Evolutionary conservation across 2,888 invertebrate genomes (phyloP), one percentile per base, ranked within the genome.

Genomic region (Plebejus melissa): DNA sequence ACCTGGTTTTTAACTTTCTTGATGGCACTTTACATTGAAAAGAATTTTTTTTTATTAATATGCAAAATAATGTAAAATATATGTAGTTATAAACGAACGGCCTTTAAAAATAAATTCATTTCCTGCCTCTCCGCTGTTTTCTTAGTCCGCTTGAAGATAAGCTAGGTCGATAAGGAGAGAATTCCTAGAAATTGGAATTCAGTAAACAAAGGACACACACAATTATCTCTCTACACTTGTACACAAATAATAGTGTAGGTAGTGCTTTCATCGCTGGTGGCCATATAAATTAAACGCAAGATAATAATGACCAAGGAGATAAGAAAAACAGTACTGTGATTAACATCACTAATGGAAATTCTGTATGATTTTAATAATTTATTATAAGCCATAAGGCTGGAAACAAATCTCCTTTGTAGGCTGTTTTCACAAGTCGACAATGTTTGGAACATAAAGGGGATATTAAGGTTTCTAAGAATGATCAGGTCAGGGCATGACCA

Each of bases 401-500:
- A 9, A 46, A 46, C 9, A 46, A 46, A 46, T 46, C 9, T 46
- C 46, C 46, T 46, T 46, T 46, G 46, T 46, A 9, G 7, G 0
- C 2, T 9, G 11, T 46, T 46, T 46, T 54, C 16, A 54, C 1
- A 54, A 54, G 65, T 32, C 11, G 13, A 36, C 65, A 65, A 65
- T 65, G 32, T 32, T 22, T 28, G 65, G 13, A 65, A 4, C 32
- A 65, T 32, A 13, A 65, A 11, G 60, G 28, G 22, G 22, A 28
- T 32, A 60, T 60, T 81, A 81, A 81, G 82, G 82, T 89, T 90
- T 85, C 80, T 79, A 86, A 72, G 86, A 88, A 90, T 79, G 88
- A 85, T 86, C 89, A 90, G 92, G 93, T 91, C 92, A 91, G 86
- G 88, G 87, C 85, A 88, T 88, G 93, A 90, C 93, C 93, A 85